These are phyloP conservation scores for Sceloporus undulatus DNA, from an alignment of 2,113 vertebrate genomes.

Conservation along the genomic window DNA sequence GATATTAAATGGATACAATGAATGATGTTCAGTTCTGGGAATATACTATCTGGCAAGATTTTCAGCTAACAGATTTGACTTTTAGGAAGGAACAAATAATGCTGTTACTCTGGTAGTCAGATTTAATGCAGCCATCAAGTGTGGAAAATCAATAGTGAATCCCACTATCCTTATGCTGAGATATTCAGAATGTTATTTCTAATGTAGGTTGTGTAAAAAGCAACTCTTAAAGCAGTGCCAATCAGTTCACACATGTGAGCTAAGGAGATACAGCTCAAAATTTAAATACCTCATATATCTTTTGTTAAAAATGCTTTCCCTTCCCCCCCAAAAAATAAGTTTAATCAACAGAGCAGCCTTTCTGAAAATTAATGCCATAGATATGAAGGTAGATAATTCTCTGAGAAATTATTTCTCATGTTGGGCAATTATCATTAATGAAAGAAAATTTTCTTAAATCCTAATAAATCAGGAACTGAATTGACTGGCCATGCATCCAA, in stretches of 20 bases:
- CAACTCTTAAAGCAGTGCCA: constrained; percentile 66
- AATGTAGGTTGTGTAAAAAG: constrained; percentile 71
- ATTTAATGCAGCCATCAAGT: constrained; percentile 79
- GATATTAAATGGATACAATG: not conserved
- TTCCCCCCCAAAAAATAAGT: constrained; percentile 61
- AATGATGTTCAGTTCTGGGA: constrained; percentile 24
- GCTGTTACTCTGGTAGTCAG: constrained; percentile 71
- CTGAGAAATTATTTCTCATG: constrained; percentile 80
- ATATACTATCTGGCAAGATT: constrained; percentile 73
- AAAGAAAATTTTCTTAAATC: constrained; percentile 80
- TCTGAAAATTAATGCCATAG: constrained; percentile 67
- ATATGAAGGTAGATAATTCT: constrained; percentile 73
- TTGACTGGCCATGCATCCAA: constrained; percentile 84
- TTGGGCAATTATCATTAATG: constrained; percentile 84
- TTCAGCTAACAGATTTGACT: constrained; percentile 72
- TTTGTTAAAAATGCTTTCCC: constrained; percentile 61
- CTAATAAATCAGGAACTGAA: constrained; percentile 82
- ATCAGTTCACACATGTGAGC: constrained; percentile 74
- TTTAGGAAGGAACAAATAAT: constrained; percentile 77
- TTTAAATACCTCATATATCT: constrained; percentile 74
- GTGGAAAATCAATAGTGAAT: constrained; percentile 80
- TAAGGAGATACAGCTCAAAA: constrained; percentile 73
- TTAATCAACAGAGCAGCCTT: constrained; percentile 70
- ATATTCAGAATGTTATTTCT: constrained; percentile 80
- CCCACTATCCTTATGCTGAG: constrained; percentile 75